These are phyloP conservation scores for Ptilodon capucinus DNA, from an alignment of 2,888 invertebrate genomes.

Conservation along the genomic window DNA sequence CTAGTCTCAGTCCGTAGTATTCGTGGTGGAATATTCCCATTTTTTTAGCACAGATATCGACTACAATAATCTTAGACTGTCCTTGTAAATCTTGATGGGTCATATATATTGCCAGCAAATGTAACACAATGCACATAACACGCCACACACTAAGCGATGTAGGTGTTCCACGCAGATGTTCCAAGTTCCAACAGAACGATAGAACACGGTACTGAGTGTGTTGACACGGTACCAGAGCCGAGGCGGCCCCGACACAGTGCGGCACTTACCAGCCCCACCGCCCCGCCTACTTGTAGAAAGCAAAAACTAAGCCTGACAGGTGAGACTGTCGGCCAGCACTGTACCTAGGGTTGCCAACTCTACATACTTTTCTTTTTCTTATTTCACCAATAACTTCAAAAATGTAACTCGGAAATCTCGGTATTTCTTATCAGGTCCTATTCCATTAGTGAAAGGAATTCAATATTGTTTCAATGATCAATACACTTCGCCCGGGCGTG, in stretches of 20 bases:
- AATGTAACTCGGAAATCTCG: no score
- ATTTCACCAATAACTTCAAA: no score
- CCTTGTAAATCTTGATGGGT: neutral
- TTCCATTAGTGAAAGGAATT: no score
- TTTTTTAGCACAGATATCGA: no score
- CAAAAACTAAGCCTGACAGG: constrained; percentile 87
- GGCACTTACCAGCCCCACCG: constrained; percentile 84
- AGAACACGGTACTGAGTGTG: constrained; percentile 59
- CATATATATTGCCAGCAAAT: neutral
- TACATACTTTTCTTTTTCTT: no score
- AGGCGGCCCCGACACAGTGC: constrained; percentile 78
- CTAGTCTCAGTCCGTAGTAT: no score
- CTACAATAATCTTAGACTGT: no score
- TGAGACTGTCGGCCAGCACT: constrained; percentile 66
- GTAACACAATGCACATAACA: constrained; percentile 33
- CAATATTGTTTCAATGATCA: no score
- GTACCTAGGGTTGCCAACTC: no score
- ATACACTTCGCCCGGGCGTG: no score
- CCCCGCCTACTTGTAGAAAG: constrained; percentile 84
- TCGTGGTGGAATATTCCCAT: no score
- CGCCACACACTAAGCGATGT: constrained; percentile 65
- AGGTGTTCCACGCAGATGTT: constrained; percentile 75
- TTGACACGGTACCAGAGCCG: constrained; percentile 46
- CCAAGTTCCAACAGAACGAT: constrained; percentile 62
- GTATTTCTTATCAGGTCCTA: no score